A percentile compares a stretch with the other conserved stretches of the same genome.
Conservation (phyloP, 1,140 invertebrate species). For the Pseudomyrmex cubaensis region DNA sequence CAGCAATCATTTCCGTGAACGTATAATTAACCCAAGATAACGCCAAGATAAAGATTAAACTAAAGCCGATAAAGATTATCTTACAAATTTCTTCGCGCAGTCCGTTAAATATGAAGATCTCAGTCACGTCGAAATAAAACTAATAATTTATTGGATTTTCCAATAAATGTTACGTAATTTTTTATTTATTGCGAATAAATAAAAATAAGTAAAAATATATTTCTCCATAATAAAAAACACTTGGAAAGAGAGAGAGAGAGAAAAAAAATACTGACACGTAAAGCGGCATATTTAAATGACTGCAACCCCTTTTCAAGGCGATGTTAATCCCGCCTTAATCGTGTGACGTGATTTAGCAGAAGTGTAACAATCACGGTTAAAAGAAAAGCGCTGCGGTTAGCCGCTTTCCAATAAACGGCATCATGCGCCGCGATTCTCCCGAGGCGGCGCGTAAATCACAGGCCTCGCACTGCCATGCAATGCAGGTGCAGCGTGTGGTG, state of each 20-base stretch:
- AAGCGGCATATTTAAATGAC: constrained; percentile 26
- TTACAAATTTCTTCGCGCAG: background rate
- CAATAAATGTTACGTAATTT: no score
- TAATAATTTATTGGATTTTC: no score
- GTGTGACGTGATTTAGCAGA: constrained; percentile 48
- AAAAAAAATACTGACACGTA: background rate
- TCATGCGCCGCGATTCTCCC: constrained; percentile 41
- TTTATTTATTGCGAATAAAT: no score
- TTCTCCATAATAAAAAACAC: no score
- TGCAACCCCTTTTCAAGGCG: background rate
- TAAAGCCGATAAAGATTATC: background rate
- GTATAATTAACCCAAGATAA: background rate
- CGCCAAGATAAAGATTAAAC: background rate
- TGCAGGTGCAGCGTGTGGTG: constrained; percentile 65
- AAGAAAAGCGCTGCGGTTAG: constrained; percentile 36
- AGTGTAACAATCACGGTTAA: constrained; percentile 31
- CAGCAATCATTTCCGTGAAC: constrained; percentile 16
- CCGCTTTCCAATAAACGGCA: constrained; percentile 50
- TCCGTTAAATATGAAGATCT: no score
- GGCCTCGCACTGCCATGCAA: constrained; percentile 62
- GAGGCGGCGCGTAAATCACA: constrained; percentile 47
- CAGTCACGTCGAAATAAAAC: no score
- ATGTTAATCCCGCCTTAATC: constrained; percentile 24
- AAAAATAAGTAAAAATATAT: no score
- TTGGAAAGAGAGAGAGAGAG: background rate